phyloP scores from a whole-genome alignment of 2,797 vertebrate species.

The Spheniscus humboldti region DNA sequence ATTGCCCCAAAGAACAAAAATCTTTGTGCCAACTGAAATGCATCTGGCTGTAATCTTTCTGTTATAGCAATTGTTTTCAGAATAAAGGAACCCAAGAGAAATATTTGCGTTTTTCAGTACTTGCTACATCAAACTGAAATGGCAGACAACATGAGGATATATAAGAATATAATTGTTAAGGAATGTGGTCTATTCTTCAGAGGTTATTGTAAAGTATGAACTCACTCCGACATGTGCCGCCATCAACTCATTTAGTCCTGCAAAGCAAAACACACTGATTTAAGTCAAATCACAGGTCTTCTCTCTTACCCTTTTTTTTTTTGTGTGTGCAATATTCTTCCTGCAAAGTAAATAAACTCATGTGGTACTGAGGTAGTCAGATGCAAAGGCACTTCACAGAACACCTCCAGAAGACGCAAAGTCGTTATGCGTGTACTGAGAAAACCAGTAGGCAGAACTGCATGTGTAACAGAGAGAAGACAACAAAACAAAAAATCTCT shows the following conservation, averaged over 20 bases:
- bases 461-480: neutral
- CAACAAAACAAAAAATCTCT: neutral
- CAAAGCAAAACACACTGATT: neutral
- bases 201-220: neutral
- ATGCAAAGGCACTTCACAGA: neutral
- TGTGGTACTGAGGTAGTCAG: neutral
- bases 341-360: neutral
- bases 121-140: neutral
- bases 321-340: neutral
- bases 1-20: neutral
- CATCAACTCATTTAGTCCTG: neutral
- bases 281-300: neutral
- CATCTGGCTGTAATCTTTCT: neutral
- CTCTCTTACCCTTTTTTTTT: neutral
- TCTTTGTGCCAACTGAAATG: neutral
- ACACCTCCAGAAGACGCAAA: rapidly evolving
- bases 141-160: neutral
- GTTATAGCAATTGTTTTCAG: neutral
- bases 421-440: neutral
- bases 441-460: neutral
- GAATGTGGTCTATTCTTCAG: neutral
- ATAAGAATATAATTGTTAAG: neutral
- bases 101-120: neutral
- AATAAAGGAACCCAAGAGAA: neutral
- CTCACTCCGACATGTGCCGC: neutral